A percentile compares a stretch with the other conserved stretches of the same genome.
Evolutionary conservation across 2,888 invertebrate species (phyloP).

Genomic region (Volucella zonaria): DNA sequence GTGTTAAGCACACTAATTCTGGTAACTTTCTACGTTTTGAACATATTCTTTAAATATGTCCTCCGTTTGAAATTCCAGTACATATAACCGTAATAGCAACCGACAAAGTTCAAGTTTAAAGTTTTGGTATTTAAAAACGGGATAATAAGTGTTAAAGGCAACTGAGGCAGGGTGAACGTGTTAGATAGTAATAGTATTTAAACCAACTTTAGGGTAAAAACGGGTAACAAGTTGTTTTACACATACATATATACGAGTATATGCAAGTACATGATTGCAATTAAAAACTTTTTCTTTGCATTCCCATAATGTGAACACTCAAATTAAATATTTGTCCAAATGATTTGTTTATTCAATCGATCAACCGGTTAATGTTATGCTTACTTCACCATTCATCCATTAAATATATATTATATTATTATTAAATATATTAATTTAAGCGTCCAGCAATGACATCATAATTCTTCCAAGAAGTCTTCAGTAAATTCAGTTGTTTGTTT

Average conservation of each 20-base stretch:
- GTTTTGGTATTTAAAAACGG: no score
- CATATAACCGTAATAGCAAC: no score
- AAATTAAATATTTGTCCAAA: conserved; percentile 7
- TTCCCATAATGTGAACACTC: not conserved
- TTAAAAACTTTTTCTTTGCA: not conserved
- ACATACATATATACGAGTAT: not conserved
- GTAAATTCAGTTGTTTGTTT: conserved; percentile 15
- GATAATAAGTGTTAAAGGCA: no score
- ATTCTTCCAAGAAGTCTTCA: conserved; percentile 41
- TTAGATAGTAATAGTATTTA: no score
- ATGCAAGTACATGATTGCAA: not conserved
- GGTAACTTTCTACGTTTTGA: no score
- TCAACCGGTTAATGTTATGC: conserved; percentile 37
- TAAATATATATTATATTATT: conserved; percentile 13
- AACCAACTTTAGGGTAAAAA: not conserved
- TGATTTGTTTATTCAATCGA: conserved; percentile 34
- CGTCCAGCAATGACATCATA: conserved; percentile 50
- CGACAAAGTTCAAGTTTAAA: no score
- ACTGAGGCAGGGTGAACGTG: no score
- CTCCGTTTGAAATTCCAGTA: no score
- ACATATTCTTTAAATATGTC: no score
- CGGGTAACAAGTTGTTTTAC: not conserved
- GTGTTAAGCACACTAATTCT: no score
- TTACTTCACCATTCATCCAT: conserved; percentile 31
- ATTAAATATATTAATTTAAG: conserved; percentile 11